Evolutionary conservation across 2,113 vertebrate species (phyloP).

Genomic region (Perca fluviatilis): DNA sequence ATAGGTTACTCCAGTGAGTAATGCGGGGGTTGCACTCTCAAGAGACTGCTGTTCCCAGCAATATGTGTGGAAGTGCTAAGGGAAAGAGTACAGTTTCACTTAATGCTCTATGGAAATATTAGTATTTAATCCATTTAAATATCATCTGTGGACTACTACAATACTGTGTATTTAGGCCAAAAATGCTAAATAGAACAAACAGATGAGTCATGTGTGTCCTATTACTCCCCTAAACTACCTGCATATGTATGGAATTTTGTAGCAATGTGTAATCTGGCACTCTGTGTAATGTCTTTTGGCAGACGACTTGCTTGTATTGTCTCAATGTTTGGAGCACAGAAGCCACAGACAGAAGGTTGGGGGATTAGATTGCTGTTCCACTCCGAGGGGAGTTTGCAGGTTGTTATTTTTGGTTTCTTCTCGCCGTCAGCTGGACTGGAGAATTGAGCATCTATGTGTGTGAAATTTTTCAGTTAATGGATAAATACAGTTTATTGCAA

Average conservation of each 20-base stretch:
- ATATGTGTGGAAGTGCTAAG: neutral
- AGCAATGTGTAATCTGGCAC: constrained; percentile 56
- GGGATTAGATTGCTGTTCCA: constrained; percentile 17
- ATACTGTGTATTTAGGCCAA: constrained; percentile 1
- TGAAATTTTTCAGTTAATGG: neutral
- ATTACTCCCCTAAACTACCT: constrained; percentile 6
- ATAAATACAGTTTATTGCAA: neutral
- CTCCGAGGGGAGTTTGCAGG: neutral
- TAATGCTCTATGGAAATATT: constrained; percentile 36
- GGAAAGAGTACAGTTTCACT: constrained; percentile 10
- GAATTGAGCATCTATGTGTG: neutral
- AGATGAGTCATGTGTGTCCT: constrained; percentile 19
- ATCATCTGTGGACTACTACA: constrained; percentile 6
- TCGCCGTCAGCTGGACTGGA: neutral
- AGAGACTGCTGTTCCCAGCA: constrained; percentile 12
- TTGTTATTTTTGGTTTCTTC: neutral
- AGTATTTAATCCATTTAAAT: constrained; percentile 42
- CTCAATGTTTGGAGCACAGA: constrained; percentile 27
- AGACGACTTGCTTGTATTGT: constrained; percentile 24
- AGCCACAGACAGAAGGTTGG: constrained; percentile 47
- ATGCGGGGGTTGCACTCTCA: neutral
- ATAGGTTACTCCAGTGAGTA: neutral
- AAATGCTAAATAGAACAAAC: constrained; percentile 30
- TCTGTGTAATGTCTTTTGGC: constrained; percentile 28
- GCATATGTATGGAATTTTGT: constrained; percentile 44